These are phyloP conservation scores for Empis livida DNA, from an alignment of 2,888 invertebrate genomes.

Conservation along the genomic window DNA sequence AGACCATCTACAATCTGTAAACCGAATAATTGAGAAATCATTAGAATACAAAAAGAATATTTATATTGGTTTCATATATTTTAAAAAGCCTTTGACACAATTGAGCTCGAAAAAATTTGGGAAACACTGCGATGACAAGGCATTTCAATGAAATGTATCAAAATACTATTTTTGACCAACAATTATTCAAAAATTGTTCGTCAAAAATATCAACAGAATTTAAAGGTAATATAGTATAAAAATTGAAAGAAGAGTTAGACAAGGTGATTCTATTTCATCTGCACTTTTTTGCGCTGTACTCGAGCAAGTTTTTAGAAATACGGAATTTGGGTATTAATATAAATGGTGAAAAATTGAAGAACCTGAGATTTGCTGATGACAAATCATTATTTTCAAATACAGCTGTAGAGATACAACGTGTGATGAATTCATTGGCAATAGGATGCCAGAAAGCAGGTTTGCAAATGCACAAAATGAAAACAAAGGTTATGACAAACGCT, in stretches of 20 bases:
- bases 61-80: neutral
- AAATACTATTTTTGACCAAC: too few species aligned
- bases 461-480: neutral
- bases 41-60: neutral
- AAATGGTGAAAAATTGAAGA: neutral
- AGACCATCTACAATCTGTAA: neutral
- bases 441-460: too few species aligned
- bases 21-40: neutral
- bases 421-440: too few species aligned
- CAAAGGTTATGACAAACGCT: neutral
- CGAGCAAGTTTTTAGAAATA: neutral
- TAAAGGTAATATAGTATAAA: neutral
- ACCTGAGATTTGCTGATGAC: neutral
- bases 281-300: conserved; percentile 1
- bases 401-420: neutral
- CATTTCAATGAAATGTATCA: neutral
- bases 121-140: neutral
- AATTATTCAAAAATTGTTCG: neutral
- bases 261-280: conserved; percentile 1
- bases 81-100: conserved; percentile 1
- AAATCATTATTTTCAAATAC: neutral
- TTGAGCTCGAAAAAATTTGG: neutral
- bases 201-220: neutral
- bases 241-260: neutral
- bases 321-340: neutral